A percentile compares a stretch with the other conserved stretches of the same genome.
Conservation (phyloP, 2,888 invertebrate genomes). For the Imbricaverruca yamaguchii region DNA sequence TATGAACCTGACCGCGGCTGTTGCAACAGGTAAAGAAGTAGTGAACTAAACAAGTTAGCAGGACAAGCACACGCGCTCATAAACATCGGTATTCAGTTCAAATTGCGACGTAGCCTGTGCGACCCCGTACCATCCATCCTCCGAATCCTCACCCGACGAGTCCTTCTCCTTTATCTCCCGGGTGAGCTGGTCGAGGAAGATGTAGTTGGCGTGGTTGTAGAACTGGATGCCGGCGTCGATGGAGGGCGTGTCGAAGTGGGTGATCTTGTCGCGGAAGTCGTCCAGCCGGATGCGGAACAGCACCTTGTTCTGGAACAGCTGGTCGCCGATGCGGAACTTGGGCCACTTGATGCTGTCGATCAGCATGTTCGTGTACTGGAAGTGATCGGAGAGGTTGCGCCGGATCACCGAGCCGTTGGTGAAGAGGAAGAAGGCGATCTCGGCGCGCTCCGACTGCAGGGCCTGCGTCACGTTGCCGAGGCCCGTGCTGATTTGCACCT, state of each 20-base stretch:
- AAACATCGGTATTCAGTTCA: no score
- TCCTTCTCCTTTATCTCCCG: constrained; percentile 31
- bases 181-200: constrained; percentile 38
- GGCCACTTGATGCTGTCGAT: constrained; percentile 37
- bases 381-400: constrained; percentile 39
- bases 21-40: no score
- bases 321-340: constrained; percentile 27
- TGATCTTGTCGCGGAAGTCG: constrained; percentile 31
- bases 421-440: constrained; percentile 39
- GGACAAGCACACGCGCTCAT: no score
- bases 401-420: constrained; percentile 34
- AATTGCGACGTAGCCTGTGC: not conserved
- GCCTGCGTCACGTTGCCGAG: constrained; percentile 31
- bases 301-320: constrained; percentile 30
- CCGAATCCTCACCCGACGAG: not conserved
- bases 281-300: constrained; percentile 31
- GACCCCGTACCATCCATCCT: not conserved
- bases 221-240: constrained; percentile 36
- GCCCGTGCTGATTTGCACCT: constrained; percentile 31
- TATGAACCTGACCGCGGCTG: no score
- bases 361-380: constrained; percentile 41
- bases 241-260: constrained; percentile 30
- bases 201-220: constrained; percentile 39
- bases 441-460: constrained; percentile 47
- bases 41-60: no score